Base-by-base conservation (phyloP, 1,140 invertebrate genomes). In the Chionoecetes opilio region DNA sequence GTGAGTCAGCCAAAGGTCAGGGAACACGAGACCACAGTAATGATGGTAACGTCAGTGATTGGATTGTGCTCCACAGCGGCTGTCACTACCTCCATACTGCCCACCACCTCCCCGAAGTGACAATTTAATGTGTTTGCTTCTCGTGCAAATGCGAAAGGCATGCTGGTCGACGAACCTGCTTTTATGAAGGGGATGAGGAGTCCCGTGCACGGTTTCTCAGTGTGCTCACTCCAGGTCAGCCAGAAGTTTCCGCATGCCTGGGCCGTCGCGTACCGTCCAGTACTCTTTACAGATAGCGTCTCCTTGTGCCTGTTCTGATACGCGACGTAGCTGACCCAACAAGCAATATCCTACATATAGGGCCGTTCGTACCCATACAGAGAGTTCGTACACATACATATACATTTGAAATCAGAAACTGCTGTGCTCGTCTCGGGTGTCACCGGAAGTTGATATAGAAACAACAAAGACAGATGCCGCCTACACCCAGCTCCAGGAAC, bases 101-200 rank as follows among this genome's bases (percentile, higher is more conserved):
- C 35, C 26, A 63, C 11, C 14, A 94, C 93, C 37, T 94, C 86
- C 9, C 93, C 93, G 53, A 89, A 89, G 86, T 86, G 53, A 26
- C 53, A 94, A 0, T 37, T 31, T 86, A 89, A 89, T 5, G 26
- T 14, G 26, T 34, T 89, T 31, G 31, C 87, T 53, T 41, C 63
- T 94, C 37, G 87, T 94, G 93, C 86, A 94, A 34, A 94, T 94
- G 86, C 53, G 32, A 38, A 94, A 94, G 34, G 63, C 93, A 46
- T 37, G 31, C 34, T 82, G 31, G 29, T 88, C n/a, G 21, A 38
- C n/a, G 11, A n/a, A 9, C 21, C 37, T 37, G 53, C 87, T n/a
- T n/a, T n/a, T n/a, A n/a, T 87, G 26, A 53, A 26, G 5, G 46
- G 31, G 26, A 32, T 85, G 82, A 93, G 17, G 29, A 93, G 82